Conservation (phyloP, 2,888 invertebrate genomes). For the Cataglyphis rosenhaueri region DNA sequence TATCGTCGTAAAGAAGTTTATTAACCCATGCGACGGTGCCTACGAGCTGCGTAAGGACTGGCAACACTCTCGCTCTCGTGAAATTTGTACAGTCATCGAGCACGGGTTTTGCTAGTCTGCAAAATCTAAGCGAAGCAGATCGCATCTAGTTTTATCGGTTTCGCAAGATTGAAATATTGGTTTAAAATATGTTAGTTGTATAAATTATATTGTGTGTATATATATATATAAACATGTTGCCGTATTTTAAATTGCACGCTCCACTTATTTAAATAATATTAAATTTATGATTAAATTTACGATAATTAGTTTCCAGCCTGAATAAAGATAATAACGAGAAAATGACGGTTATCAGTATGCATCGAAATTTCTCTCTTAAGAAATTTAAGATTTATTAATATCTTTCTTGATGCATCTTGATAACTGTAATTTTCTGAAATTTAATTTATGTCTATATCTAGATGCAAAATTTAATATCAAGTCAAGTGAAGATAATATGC, state of each 20-base stretch:
- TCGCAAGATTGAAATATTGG: conserved; percentile 12
- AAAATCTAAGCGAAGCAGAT: conserved; percentile 28
- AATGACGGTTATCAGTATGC: not conserved
- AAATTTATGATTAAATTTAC: not conserved
- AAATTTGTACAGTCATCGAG: conserved; percentile 34
- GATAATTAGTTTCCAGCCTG: not conserved
- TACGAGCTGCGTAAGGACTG: conserved; percentile 24
- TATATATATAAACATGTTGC: not conserved
- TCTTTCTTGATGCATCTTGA: not conserved
- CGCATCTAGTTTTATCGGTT: conserved; percentile 27
- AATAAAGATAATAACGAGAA: not conserved
- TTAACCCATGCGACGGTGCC: conserved; percentile 35
- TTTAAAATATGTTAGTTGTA: not conserved
- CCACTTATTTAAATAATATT: not conserved
- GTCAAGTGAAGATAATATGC: not conserved
- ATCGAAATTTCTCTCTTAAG: not conserved
- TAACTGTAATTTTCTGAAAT: not conserved
- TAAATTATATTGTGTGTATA: not conserved
- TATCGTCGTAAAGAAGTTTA: conserved; percentile 54
- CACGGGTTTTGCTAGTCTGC: conserved; percentile 31
- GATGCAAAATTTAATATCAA: not conserved
- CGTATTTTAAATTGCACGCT: not conserved
- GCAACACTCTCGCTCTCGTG: not conserved
- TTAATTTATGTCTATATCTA: not conserved
- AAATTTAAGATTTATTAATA: not conserved